Conservation (phyloP, 1,140 invertebrate species). For the Augochlora pura region DNA sequence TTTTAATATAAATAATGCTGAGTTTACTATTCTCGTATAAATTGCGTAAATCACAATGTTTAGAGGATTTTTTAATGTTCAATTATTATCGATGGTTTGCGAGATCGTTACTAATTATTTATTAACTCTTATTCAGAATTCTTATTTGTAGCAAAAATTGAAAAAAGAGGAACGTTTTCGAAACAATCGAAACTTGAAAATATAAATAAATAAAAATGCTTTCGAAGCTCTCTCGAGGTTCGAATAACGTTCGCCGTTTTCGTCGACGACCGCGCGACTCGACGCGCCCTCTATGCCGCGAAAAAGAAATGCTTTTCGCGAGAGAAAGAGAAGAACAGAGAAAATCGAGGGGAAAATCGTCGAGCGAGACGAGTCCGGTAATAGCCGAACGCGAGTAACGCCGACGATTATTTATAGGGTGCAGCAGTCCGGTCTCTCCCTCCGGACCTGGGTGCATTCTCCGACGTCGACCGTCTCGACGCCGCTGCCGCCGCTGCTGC, state of each 20-base stretch:
- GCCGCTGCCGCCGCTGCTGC: slow-evolving; percentile 30
- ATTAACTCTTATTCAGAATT: no score
- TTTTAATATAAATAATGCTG: no score
- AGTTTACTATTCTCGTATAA: no score
- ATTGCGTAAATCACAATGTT: no score
- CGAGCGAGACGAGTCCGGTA: slow-evolving; percentile 55
- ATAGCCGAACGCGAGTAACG: slow-evolving; percentile 58
- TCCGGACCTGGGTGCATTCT: slow-evolving; percentile 49
- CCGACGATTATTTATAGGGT: slow-evolving; percentile 62
- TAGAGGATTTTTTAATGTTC: no score
- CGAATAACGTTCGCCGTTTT: slow-evolving; percentile 56
- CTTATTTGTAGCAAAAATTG: no score
- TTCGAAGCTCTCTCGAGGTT: slow-evolving; percentile 45
- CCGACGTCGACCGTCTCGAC: slow-evolving; percentile 17
- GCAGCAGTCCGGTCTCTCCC: slow-evolving; percentile 51
- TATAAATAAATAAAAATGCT: slow-evolving; percentile 48
- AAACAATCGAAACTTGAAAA: no score
- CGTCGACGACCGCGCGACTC: slow-evolving; percentile 29
- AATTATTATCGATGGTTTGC: no score
- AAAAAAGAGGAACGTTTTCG: no score
- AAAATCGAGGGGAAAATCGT: slow-evolving; percentile 31
- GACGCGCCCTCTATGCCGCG: slow-evolving; percentile 52
- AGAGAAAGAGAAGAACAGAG: not conserved
- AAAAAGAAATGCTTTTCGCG: slow-evolving; percentile 51
- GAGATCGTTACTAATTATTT: no score